Evolutionary conservation across 2,888 invertebrate species (phyloP).

Genomic region (Tuta absoluta): DNA sequence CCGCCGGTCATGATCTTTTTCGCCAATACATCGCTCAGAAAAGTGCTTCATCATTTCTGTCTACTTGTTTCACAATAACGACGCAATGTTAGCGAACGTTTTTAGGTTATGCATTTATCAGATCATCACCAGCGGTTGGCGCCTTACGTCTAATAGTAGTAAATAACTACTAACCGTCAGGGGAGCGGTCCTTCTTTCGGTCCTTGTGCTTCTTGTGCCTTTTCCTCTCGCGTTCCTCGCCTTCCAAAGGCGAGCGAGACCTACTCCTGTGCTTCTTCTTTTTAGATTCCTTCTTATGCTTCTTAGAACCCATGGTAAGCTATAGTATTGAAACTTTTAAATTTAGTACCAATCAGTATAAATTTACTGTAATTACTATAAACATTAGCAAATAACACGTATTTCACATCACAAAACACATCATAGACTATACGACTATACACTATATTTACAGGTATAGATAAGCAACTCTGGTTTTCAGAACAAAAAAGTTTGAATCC

Average conservation of each 20-base stretch:
- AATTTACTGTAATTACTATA: too few species aligned
- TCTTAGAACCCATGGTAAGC: slow-evolving; percentile 85
- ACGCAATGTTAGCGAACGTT: slow-evolving; percentile 17
- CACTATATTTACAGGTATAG: too few species aligned
- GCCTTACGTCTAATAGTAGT: slow-evolving; percentile 40
- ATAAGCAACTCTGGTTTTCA: too few species aligned
- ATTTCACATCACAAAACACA: too few species aligned
- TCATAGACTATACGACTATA: too few species aligned
- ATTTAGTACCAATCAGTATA: too few species aligned
- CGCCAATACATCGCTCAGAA: slow-evolving; percentile 17
- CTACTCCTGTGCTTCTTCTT: slow-evolving; percentile 85
- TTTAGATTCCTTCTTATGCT: slow-evolving; percentile 85
- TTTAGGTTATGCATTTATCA: slow-evolving; percentile 29
- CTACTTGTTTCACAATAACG: neutral
- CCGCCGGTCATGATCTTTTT: slow-evolving; percentile 53
- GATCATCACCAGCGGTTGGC: slow-evolving; percentile 57
- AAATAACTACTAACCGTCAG: slow-evolving; percentile 77
- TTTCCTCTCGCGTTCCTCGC: slow-evolving; percentile 80
- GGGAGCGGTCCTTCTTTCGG: slow-evolving; percentile 76
- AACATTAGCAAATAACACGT: too few species aligned
- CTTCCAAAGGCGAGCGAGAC: slow-evolving; percentile 79
- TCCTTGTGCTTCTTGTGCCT: slow-evolving; percentile 80
- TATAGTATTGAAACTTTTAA: neutral
- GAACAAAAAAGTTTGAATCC: too few species aligned
- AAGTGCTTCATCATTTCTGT: slow-evolving; percentile 21